Percentiles rank a stretch among this genome's conserved stretches.
phyloP scores from a whole-genome alignment of 1,140 invertebrate genomes.

The Eufriesea mexicana region DNA sequence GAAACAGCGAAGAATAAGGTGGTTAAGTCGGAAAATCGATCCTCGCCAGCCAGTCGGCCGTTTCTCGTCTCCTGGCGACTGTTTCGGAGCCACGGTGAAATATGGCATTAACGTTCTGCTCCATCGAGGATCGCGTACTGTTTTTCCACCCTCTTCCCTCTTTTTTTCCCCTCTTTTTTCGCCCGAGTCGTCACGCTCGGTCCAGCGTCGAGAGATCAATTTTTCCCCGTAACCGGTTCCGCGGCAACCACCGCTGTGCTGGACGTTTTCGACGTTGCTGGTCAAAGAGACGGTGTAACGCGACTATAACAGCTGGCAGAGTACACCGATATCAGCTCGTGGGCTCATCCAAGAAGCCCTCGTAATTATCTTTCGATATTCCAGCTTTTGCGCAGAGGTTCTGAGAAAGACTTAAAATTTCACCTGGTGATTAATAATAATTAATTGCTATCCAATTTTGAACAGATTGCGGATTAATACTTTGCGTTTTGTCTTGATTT shows the following conservation, averaged over 20 bases:
- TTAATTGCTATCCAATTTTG: too few species aligned
- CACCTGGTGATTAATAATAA: too few species aligned
- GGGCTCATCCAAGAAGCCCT: neutral
- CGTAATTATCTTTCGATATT: neutral
- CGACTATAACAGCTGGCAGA: constrained; percentile 15
- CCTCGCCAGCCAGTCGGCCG: constrained; percentile 12
- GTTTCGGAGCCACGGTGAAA: constrained; percentile 62
- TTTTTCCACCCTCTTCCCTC: neutral
- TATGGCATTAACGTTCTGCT: constrained; percentile 61
- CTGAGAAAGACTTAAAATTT: too few species aligned
- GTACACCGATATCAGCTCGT: constrained; percentile 1
- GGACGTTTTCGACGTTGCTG: constrained; percentile 39
- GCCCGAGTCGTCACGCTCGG: neutral
- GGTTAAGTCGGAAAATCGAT: constrained; percentile 36
- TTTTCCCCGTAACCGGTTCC: constrained; percentile 2
- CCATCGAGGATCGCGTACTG: constrained; percentile 15
- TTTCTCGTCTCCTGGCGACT: constrained; percentile 51
- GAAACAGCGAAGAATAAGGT: constrained; percentile 26
- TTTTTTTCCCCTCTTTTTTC: neutral
- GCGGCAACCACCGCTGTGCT: neutral
- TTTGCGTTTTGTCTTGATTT: too few species aligned
- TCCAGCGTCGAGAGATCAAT: constrained; percentile 38
- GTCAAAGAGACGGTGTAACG: constrained; percentile 22
- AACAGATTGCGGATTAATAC: too few species aligned
- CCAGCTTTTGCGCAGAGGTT: neutral